These are phyloP conservation scores for Scaptomyza graminum DNA, from an alignment of 1,140 invertebrate genomes.

Conservation along the genomic window DNA sequence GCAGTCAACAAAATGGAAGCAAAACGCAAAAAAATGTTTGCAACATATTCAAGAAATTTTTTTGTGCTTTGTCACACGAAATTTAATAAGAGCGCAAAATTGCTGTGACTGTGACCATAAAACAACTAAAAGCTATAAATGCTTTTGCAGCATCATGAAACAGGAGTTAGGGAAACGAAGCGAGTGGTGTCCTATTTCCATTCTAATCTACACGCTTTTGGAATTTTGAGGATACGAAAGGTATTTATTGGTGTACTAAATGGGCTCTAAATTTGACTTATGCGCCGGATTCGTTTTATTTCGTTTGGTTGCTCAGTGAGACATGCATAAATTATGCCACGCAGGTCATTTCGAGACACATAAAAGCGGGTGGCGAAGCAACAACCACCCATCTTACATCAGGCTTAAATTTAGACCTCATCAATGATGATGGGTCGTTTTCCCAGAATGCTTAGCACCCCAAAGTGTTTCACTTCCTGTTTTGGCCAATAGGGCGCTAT, in stretches of 20 bases:
- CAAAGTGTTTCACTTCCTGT: conserved; percentile 21
- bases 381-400: not conserved
- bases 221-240: conserved; percentile 52
- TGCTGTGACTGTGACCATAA: conserved; percentile 33
- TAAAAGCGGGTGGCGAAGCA: conserved; percentile 49
- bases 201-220: conserved; percentile 32
- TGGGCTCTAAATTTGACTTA: conserved; percentile 79
- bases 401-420: conserved; percentile 9
- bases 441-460: not conserved
- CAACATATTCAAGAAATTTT: conserved; percentile 63
- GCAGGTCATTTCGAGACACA: conserved; percentile 39
- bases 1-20: conserved; percentile 31
- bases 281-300: conserved; percentile 48
- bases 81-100: conserved; percentile 68
- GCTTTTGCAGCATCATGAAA: not conserved
- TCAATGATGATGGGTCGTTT: conserved; percentile 22
- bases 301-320: conserved; percentile 32
- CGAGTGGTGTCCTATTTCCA: not conserved
- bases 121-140: conserved; percentile 24
- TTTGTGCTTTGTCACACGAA: conserved; percentile 44
- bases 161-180: not conserved
- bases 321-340: conserved; percentile 72
- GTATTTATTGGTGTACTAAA: conserved; percentile 79
- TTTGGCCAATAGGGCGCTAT: conserved; percentile 63
- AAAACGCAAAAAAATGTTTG: conserved; percentile 28